These are phyloP conservation scores for Megathymus violae DNA, from an alignment of 1,140 invertebrate genomes.

Conservation along the genomic window DNA sequence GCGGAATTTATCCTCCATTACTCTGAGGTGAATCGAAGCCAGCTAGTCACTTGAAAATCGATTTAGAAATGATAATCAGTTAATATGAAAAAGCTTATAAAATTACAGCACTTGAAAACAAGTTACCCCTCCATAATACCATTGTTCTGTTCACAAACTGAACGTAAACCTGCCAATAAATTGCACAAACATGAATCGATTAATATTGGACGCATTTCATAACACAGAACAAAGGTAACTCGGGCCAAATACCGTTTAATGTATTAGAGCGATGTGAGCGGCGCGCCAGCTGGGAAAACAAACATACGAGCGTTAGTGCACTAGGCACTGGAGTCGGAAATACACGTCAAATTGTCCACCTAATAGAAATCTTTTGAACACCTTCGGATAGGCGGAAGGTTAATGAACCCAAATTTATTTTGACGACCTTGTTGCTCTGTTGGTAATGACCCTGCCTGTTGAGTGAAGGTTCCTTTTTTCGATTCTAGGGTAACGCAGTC, in stretches of 20 bases:
- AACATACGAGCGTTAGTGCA: too few relatives aligned
- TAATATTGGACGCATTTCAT: slow-evolving; percentile 9
- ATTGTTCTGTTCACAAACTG: slow-evolving; percentile 1
- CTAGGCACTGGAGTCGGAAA: slow-evolving; percentile 3
- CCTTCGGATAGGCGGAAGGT: background rate
- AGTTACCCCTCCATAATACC: background rate
- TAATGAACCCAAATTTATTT: background rate
- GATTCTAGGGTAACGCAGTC: too few relatives aligned
- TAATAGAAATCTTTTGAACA: background rate
- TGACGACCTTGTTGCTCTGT: background rate
- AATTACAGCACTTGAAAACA: background rate
- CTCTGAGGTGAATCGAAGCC: too few relatives aligned
- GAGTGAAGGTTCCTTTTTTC: too few relatives aligned
- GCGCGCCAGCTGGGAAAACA: slow-evolving; percentile 23
- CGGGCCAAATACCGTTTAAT: slow-evolving; percentile 24
- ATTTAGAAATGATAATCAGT: too few relatives aligned
- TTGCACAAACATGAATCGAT: slow-evolving; percentile 10
- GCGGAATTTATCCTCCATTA: too few relatives aligned
- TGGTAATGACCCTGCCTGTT: too few relatives aligned
- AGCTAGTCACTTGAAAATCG: too few relatives aligned
- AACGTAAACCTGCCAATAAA: slow-evolving; percentile 3
- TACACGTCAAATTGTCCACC: slow-evolving; percentile 16
- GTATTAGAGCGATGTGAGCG: slow-evolving; percentile 21
- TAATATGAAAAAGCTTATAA: background rate
- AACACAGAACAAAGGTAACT: slow-evolving; percentile 22